These are phyloP conservation scores for Mimas tiliae DNA, from an alignment of 2,888 invertebrate species.

Conservation along the genomic window DNA sequence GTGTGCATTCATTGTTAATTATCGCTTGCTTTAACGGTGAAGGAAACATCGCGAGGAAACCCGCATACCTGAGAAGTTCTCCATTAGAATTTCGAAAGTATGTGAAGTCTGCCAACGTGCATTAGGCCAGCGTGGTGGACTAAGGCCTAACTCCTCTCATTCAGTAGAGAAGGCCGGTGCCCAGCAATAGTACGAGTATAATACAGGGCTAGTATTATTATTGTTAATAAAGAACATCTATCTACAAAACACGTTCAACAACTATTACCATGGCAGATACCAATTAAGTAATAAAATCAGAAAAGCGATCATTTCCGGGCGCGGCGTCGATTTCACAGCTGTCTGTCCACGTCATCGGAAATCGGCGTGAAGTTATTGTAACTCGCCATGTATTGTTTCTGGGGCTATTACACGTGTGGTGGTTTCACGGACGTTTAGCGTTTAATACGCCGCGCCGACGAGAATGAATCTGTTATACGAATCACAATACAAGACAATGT, in stretches of 20 bases:
- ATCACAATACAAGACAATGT: background rate
- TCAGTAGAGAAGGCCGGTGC: no score
- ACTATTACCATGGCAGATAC: background rate
- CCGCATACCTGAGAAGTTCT: no score
- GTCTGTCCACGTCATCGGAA: conserved; percentile 46
- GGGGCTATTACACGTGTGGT: conserved; percentile 12
- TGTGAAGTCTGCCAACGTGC: no score
- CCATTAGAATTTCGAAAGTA: no score
- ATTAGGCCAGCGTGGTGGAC: no score
- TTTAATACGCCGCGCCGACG: conserved; percentile 11
- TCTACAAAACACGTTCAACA: background rate
- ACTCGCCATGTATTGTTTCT: conserved; percentile 35
- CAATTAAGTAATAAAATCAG: conserved; percentile 22
- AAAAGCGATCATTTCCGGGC: conserved; percentile 6
- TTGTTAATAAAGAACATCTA: no score
- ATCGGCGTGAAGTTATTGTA: conserved; percentile 45
- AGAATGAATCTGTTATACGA: background rate
- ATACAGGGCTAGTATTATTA: no score
- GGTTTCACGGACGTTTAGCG: background rate
- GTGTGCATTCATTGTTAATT: no score
- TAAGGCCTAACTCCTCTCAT: no score
- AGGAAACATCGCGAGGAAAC: no score
- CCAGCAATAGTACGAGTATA: no score
- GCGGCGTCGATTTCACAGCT: conserved; percentile 46
- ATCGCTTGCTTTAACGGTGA: no score